Percentiles rank a stretch among this genome's conserved stretches.
Evolutionary conservation across 2,797 vertebrate genomes (phyloP).

Genomic region (Tympanoctomys barrerae): DNA sequence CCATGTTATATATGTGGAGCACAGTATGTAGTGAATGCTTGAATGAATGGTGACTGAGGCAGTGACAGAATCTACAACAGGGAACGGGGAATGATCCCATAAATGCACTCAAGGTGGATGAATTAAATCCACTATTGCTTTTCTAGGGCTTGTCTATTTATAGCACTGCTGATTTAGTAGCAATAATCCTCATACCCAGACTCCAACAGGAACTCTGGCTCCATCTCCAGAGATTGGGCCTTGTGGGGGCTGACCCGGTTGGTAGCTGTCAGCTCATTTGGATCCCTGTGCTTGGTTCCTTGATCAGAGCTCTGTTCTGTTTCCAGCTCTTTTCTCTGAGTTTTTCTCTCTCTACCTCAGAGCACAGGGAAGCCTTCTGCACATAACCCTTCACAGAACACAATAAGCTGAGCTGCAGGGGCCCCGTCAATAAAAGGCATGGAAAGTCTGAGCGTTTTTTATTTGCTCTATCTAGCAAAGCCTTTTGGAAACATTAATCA

Average conservation of each 20-base stretch:
- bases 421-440: not conserved
- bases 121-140: not conserved
- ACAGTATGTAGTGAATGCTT: not conserved
- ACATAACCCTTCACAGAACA: not conserved
- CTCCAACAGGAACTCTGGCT: not conserved
- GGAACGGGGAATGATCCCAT: not conserved
- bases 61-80: not conserved
- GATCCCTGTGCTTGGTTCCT: not conserved
- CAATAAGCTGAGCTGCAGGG: not conserved
- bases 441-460: not conserved
- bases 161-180: not conserved
- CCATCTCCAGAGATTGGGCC: not conserved
- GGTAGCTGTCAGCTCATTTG: not conserved
- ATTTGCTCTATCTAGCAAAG: not conserved
- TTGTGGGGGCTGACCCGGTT: not conserved
- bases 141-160: not conserved
- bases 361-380: not conserved
- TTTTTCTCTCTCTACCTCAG: not conserved
- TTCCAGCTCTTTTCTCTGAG: not conserved
- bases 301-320: not conserved
- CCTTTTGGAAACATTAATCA: not conserved
- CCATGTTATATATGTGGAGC: not conserved
- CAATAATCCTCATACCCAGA: not conserved
- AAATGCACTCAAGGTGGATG: not conserved
- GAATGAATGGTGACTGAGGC: not conserved